Base-by-base conservation (phyloP, 2,797 vertebrate genomes). In the Hirundo rustica region DNA sequence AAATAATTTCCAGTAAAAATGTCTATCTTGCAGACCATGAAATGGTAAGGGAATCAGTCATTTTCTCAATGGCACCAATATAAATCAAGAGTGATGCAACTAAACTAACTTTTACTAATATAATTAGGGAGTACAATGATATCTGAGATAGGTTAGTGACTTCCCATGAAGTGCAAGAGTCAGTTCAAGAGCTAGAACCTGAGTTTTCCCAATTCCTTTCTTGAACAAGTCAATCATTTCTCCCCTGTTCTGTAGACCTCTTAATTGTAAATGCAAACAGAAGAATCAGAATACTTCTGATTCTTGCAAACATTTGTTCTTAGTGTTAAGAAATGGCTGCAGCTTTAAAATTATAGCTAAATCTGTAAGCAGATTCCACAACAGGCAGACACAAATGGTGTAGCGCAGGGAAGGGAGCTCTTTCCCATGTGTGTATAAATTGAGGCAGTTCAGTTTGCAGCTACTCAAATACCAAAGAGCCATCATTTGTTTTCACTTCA, bases 401-500 rank as follows among this genome's bases (percentile, higher is more conserved):
- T 57, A 45, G 57, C 55, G 60, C n/a, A 70, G 75, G 71, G 91
- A 88, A 93, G 77, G 54, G 36, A 89, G 48, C 60, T 81, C 54
- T 87, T 95, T 91, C 51, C 57, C 48, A 17, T 16, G 9, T 83
- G 54, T 68, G n/a, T 73, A 48, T 86, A 83, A 85, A 96, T 40
- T 15, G 55, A 96, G 40, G 23, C 66, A 71, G 50, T 83, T 96
- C 53, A 62, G 32, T 91, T 84, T 97, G 68, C 70, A 94, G 44
- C 60, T 89, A 60, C 74, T 91, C 92, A 72, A 93, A 90, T 81
- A 90, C 42, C 50, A 70, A 47, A 47, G 61, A 84, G 30, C 42
- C 34, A 50, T 83, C 3, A 5, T 88, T 95, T 91, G n/a, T 84
- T 94, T 96, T 84, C 68, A 83, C 42, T 93, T 95, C 81, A 74